Evolutionary conservation across 92 coral and sea anemone genomes (phyloP).

Genomic region (Phenganax subtilis): DNA sequence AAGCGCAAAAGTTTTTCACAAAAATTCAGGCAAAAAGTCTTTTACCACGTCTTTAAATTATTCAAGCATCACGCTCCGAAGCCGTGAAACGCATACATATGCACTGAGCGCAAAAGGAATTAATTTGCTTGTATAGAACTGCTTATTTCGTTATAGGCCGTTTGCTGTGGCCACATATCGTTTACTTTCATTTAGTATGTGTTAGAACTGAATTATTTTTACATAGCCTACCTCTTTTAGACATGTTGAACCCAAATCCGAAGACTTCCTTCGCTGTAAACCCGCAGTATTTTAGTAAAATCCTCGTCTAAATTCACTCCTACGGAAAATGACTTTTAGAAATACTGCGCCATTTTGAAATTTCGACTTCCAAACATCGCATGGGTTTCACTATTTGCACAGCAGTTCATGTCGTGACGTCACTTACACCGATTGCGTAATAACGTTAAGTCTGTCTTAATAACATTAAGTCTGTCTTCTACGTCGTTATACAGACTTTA

Average conservation of each 20-base stretch:
- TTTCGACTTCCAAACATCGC: background rate
- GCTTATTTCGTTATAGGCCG: background rate
- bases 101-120: too few species aligned
- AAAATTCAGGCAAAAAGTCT: too few species aligned
- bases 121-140: too few species aligned
- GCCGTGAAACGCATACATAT: too few species aligned
- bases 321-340: background rate
- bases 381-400: background rate
- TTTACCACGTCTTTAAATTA: too few species aligned
- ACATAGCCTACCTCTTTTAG: background rate
- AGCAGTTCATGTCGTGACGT: too few species aligned
- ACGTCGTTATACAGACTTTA: background rate
- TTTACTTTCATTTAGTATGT: background rate
- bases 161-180: background rate
- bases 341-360: constrained; percentile 2
- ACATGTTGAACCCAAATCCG: background rate
- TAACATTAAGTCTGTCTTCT: background rate
- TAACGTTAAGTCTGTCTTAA: too few species aligned
- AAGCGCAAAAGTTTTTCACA: too few species aligned
- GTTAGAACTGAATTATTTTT: background rate
- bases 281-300: background rate
- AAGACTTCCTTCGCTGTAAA: background rate
- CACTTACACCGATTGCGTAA: too few species aligned
- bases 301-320: background rate
- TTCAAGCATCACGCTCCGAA: too few species aligned